These are phyloP conservation scores for Neotragus moschatus DNA, from an alignment of 2,113 vertebrate species.

Conservation along the genomic window DNA sequence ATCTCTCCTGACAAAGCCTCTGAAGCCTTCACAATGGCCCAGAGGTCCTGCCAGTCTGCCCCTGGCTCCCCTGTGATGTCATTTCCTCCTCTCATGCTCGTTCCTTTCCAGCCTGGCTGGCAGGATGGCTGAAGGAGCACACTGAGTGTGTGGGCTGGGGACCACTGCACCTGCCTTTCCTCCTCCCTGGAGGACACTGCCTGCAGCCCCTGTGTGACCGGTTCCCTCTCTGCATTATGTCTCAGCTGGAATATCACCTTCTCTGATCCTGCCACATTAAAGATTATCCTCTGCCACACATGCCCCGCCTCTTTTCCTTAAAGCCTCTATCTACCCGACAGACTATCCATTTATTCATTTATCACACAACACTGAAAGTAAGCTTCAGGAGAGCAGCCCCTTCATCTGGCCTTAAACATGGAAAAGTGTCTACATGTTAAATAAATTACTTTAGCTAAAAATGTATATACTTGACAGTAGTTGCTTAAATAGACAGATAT, in stretches of 20 bases:
- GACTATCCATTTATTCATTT: neutral
- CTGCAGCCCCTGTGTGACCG: neutral
- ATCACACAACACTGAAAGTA: neutral
- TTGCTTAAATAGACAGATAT: neutral
- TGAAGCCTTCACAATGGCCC: neutral
- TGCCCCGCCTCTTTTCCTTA: neutral
- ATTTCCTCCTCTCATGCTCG: rapidly evolving
- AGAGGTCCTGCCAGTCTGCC: neutral
- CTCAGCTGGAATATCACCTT: neutral
- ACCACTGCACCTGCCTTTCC: neutral
- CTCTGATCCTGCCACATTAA: neutral
- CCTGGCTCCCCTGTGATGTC: neutral
- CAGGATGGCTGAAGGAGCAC: no score
- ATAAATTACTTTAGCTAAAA: neutral
- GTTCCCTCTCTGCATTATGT: neutral
- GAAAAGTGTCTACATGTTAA: neutral
- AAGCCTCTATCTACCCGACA: neutral
- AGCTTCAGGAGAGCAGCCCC: neutral
- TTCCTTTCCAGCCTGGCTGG: neutral
- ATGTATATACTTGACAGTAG: neutral
- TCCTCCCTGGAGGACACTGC: neutral
- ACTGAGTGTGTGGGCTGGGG: neutral
- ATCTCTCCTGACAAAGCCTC: neutral
- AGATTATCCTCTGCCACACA: neutral
- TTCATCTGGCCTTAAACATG: neutral